A percentile compares a stretch with the other conserved stretches of the same genome.
Conservation (phyloP, 2,888 invertebrate species). For the Nomada fabriciana region DNA sequence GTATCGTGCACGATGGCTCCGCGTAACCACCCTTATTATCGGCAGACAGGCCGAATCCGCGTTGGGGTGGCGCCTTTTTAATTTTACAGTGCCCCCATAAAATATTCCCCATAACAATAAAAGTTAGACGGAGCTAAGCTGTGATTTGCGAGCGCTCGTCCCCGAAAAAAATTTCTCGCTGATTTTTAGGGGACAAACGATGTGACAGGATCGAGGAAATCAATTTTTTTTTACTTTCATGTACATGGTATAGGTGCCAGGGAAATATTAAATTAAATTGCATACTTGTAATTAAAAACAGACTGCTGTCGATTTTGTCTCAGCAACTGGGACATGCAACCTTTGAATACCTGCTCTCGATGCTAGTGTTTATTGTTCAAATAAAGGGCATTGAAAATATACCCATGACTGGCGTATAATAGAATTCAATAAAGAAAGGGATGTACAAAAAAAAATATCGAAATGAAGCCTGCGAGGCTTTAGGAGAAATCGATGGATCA, state of each 20-base stretch:
- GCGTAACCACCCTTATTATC: conserved; percentile 77
- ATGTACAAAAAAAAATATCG: not conserved
- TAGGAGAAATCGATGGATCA: conserved; percentile 37
- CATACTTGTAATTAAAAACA: too few relatives aligned
- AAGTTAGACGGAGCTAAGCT: conserved; percentile 80
- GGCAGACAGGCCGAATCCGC: conserved; percentile 69
- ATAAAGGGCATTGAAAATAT: too few relatives aligned
- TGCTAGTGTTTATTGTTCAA: too few relatives aligned
- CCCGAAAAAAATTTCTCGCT: conserved; percentile 5
- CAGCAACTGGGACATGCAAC: too few relatives aligned
- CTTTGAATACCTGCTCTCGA: too few relatives aligned
- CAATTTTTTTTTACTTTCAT: too few relatives aligned
- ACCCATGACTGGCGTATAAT: too few relatives aligned
- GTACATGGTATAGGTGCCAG: not conserved
- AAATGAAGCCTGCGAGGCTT: conserved; percentile 5
- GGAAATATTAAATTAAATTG: too few relatives aligned
- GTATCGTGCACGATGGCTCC: conserved; percentile 50
- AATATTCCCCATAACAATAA: conserved; percentile 82
- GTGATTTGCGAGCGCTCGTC: conserved; percentile 81
- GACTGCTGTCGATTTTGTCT: too few relatives aligned
- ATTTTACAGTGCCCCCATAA: conserved; percentile 83
- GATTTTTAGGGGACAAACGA: too few relatives aligned
- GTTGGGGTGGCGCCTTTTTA: conserved; percentile 78
- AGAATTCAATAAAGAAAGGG: too few relatives aligned
- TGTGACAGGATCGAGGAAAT: too few relatives aligned